Evolutionary conservation across 2,797 vertebrate species (phyloP), one percentile per base, ranked within the genome.

Genomic region (Parauchenoglanis ngamensis): DNA sequence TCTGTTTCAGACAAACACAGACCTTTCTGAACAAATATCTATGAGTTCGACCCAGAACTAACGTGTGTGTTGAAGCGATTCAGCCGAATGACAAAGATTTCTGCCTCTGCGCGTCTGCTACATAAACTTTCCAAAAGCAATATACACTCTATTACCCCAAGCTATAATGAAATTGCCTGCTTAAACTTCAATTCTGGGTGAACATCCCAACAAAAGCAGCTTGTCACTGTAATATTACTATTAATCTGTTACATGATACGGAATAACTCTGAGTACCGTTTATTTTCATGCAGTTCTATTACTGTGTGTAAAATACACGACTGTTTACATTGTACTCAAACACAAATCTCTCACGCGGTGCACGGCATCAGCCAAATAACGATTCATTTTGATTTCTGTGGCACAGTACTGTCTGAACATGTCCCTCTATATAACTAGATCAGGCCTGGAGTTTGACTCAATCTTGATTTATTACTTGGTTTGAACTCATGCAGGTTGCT

Each of bases 331-430:
- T 28, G 8, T n/a, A 67, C 25, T n/a, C 40, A 21, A 67, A 31
- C 12, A 81, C 13, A 52, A 82, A 28, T 57, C 28, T 59, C 31
- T 59, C 54, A 82, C 28, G 44, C 40, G 63, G 44, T 19, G 12
- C 31, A 75, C 21, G 49, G 28, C n/a, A 73, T 72, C 40, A 82
- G 6, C 40, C 15, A 75, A 72, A 73, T 49, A 61, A n/a, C 75
- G 35, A 82, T 54, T 52, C 19, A 4, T 73, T 81, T 81, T 13
- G 35, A 75, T 65, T 75, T 76, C 44, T 73, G 85, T 63, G 49
- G 52, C 56, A 81, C 52, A 35, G 65, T 59, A 76, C 61, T 82
- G 81, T 63, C 59, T 68, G 73, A 76, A 84, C 35, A 68, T 13
- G 72, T 67, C 54, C 56, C 7, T 8, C 59, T 17, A 68, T n/a